Conservation (phyloP, 2,113 vertebrate species). For the Salvator merianae region DNA sequence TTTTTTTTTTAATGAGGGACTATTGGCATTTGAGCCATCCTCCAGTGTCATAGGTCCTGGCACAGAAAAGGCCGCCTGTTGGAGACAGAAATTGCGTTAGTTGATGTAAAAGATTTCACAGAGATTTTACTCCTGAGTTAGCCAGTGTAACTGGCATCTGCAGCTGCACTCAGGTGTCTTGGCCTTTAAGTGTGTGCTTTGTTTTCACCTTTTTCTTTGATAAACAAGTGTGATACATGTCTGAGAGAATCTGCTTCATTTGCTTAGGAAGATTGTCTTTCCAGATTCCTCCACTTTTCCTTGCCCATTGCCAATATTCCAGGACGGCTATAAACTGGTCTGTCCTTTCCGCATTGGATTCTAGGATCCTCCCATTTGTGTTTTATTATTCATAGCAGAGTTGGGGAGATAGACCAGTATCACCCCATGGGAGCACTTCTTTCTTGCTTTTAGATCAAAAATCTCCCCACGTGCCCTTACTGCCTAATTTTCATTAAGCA, state of each 20-base stretch:
- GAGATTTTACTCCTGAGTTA: neutral
- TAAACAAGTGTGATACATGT: neutral
- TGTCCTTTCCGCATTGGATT: neutral
- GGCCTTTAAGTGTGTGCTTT: neutral
- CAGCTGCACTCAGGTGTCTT: too few species aligned
- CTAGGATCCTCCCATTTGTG: neutral
- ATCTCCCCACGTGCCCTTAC: conserved; percentile 21
- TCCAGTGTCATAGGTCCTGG: too few species aligned
- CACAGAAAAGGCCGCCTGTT: too few species aligned
- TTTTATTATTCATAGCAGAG: neutral
- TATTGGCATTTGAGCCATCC: neutral
- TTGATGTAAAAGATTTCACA: too few species aligned
- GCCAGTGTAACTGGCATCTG: neutral
- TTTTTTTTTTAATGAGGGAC: neutral
- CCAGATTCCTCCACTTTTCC: too few species aligned
- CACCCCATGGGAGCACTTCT: neutral
- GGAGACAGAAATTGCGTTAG: too few species aligned
- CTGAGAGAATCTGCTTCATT: neutral
- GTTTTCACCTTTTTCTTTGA: neutral
- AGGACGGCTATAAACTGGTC: too few species aligned
- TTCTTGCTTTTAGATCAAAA: conserved; percentile 28
- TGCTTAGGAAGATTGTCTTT: neutral
- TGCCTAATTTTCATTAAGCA: conserved; percentile 50
- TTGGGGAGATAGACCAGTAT: neutral
- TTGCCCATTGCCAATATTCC: neutral